Conservation (phyloP, 2,113 vertebrate species). For the Neofelis nebulosa region DNA sequence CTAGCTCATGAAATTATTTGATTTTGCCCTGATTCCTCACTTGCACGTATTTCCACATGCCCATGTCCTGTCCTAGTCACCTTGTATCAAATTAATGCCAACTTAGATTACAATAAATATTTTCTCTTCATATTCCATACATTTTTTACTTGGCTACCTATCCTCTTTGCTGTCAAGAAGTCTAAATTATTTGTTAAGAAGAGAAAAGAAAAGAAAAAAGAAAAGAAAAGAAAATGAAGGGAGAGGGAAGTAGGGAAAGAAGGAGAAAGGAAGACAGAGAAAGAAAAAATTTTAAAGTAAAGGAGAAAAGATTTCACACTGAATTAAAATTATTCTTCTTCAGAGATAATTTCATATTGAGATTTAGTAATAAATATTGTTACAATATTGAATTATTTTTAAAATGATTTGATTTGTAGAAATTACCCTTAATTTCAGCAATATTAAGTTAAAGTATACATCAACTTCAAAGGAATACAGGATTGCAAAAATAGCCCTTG, state of each 20-base stretch:
- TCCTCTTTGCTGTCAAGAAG: neutral
- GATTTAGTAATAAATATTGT: neutral
- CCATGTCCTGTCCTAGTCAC: neutral
- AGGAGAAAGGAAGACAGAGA: neutral
- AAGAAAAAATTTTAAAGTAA: neutral
- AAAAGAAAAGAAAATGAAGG: neutral
- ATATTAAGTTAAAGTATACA: neutral
- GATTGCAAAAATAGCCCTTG: neutral
- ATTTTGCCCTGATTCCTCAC: neutral
- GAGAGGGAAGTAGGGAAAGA: neutral
- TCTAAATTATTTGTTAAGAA: neutral
- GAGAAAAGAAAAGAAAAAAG: neutral
- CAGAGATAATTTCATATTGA: neutral
- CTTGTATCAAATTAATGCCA: neutral
- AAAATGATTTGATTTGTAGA: neutral
- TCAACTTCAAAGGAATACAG: neutral
- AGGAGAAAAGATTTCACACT: neutral
- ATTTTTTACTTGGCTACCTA: neutral
- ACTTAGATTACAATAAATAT: neutral
- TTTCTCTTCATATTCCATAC: neutral
- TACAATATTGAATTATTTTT: neutral
- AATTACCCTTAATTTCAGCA: neutral
- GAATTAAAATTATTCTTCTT: neutral
- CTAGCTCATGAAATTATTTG: neutral
- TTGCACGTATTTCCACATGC: neutral